Conservation (phyloP, 2,797 vertebrate species). For the Eupleurogrammus muticus region DNA sequence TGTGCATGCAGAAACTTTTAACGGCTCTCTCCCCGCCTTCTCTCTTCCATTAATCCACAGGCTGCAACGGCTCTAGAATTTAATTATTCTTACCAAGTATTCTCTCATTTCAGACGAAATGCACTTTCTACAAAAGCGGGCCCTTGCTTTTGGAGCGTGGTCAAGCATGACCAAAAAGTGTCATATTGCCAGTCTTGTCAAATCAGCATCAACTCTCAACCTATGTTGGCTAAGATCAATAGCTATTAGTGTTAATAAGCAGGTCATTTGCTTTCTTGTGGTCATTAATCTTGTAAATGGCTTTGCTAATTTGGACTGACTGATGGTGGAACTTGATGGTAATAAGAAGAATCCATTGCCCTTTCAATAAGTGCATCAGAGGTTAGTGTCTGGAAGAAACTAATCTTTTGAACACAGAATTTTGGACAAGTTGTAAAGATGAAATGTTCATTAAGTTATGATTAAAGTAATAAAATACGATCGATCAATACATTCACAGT, state of each 20-base stretch:
- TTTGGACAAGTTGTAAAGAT: slow-evolving; percentile 40
- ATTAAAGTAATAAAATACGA: slow-evolving; percentile 57
- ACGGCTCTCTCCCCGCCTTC: slow-evolving; percentile 18
- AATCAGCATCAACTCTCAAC: slow-evolving; percentile 70
- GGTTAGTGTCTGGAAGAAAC: slow-evolving; percentile 52
- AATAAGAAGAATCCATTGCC: slow-evolving; percentile 68
- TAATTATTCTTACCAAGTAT: slow-evolving; percentile 68
- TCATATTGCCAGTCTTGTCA: slow-evolving; percentile 70
- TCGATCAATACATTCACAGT: slow-evolving; percentile 51
- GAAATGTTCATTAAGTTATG: slow-evolving; percentile 52
- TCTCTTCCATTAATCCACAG: slow-evolving; percentile 59
- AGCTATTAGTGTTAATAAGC: slow-evolving; percentile 74
- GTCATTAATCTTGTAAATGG: slow-evolving; percentile 75
- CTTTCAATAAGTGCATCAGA: slow-evolving; percentile 62
- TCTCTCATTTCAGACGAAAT: slow-evolving; percentile 66
- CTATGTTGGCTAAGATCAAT: slow-evolving; percentile 70
- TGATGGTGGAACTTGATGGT: slow-evolving; percentile 68
- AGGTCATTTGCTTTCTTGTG: slow-evolving; percentile 62
- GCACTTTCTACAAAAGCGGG: slow-evolving; percentile 57
- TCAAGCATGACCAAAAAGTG: slow-evolving; percentile 58
- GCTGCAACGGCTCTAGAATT: slow-evolving; percentile 38
- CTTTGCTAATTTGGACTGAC: slow-evolving; percentile 74
- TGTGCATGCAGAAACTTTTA: slow-evolving; percentile 56
- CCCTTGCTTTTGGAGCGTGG: slow-evolving; percentile 58
- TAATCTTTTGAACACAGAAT: slow-evolving; percentile 1